Conservation (phyloP, 1,140 invertebrate genomes). For the Tetramorium simillimum region DNA sequence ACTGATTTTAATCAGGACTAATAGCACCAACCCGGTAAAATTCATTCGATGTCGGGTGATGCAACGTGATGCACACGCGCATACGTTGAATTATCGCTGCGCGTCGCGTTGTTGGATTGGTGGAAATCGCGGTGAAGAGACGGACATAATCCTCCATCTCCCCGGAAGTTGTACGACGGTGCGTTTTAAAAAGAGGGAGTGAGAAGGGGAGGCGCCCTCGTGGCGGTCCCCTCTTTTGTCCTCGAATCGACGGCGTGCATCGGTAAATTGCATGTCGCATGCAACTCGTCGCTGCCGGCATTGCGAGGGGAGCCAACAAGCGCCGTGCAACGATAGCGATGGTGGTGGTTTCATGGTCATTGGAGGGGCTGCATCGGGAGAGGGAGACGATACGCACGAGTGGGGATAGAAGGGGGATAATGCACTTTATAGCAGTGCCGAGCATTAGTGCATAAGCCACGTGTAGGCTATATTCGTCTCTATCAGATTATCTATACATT, state of each 20-base stretch:
- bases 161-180: conserved; percentile 38
- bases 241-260: conserved; percentile 63
- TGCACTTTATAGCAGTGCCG: conserved; percentile 59
- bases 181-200: conserved; percentile 1
- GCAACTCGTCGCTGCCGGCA: conserved; percentile 46
- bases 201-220: conserved; percentile 33
- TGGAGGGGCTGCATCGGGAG: conserved; percentile 56
- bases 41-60: background rate
- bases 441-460: background rate
- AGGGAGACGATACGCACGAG: conserved; percentile 49
- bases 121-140: background rate
- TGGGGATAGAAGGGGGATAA: conserved; percentile 65
- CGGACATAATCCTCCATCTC: conserved; percentile 38
- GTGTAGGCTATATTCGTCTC: background rate
- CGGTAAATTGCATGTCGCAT: conserved; percentile 66
- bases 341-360: conserved; percentile 31
- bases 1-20: background rate
- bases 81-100: conserved; percentile 39
- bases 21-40: background rate
- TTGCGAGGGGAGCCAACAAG: conserved; percentile 65
- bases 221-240: conserved; percentile 53
- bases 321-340: conserved; percentile 23
- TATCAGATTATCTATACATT: background rate
- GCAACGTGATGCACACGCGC: conserved; percentile 30
- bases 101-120: conserved; percentile 42